These are phyloP conservation scores for Hartigia nigra DNA, from an alignment of 2,888 invertebrate genomes.

Conservation along the genomic window DNA sequence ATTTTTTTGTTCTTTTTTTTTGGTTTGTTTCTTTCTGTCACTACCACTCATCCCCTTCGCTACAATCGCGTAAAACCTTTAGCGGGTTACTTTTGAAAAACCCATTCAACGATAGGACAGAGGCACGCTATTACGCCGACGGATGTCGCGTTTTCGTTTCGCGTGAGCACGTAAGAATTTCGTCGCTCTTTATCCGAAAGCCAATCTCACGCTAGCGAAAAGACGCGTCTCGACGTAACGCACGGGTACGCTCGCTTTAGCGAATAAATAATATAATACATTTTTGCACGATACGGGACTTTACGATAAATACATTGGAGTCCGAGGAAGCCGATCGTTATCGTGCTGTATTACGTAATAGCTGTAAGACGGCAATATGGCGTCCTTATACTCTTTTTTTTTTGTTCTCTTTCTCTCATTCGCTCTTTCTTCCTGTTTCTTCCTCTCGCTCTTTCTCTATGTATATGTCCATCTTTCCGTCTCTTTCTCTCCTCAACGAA, in stretches of 20 bases:
- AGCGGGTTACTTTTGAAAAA: neutral
- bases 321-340: neutral
- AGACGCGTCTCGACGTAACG: neutral
- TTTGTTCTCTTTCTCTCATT: no score
- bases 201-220: neutral
- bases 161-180: neutral
- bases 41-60: no score
- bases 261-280: neutral
- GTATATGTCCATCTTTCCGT: neutral
- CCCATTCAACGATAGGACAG: neutral
- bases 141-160: neutral
- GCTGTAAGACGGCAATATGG: neutral
- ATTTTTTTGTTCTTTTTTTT: neutral
- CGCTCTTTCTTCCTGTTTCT: accelerated
- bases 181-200: neutral
- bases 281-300: neutral
- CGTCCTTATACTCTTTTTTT: neutral
- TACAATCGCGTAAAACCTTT: no score
- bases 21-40: neutral
- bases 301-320: neutral
- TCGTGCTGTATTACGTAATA: neutral
- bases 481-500: neutral
- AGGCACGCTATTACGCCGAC: neutral
- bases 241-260: neutral
- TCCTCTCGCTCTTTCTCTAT: neutral